Evolutionary conservation across 2,113 vertebrate species (phyloP).

Genomic region (human (Homo sapiens)): GRCh38 chrX:48170501-48171000

Average conservation of each 20-base stretch:
- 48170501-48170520: background rate
- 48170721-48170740: background rate
- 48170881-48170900: no score
- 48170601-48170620: background rate
- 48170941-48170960: no score
- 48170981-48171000: no score
- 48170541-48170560: background rate
- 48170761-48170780: background rate
- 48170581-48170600: background rate
- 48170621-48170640: constrained; percentile 15
- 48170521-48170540: background rate
- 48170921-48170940: no score
- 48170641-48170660: background rate
- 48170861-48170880: no score
- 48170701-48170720: background rate
- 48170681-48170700: background rate
- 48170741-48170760: background rate
- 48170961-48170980: no score
- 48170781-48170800: no score
- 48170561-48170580: background rate
- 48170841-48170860: no score
- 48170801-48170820: no score
- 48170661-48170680: background rate
- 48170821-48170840: no score
- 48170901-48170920: no score